A percentile compares a stretch with the other conserved stretches of the same genome.
Evolutionary conservation across 2,888 invertebrate species (phyloP).

Genomic region (Entomobrya proxima): DNA sequence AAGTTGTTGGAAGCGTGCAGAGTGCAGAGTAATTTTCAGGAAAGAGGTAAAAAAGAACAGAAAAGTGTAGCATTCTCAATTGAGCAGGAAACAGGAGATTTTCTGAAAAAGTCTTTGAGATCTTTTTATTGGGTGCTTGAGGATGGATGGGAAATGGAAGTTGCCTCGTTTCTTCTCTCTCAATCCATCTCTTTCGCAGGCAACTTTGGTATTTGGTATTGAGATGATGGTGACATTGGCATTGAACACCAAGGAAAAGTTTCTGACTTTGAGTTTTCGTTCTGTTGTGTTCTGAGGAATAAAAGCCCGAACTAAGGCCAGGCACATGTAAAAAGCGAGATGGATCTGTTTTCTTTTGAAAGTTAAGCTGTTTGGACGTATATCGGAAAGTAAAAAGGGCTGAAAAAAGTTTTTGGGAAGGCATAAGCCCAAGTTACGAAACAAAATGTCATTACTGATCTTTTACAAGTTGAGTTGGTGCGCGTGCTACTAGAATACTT

Average conservation of each 20-base stretch:
- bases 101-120: neutral
- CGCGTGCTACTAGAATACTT: too few species aligned
- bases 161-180: constrained; percentile 11
- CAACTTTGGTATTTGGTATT: neutral
- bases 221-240: constrained; percentile 34
- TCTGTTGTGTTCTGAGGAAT: neutral
- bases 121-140: neutral
- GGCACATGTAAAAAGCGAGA: too few species aligned
- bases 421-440: too few species aligned
- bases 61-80: neutral
- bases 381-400: too few species aligned
- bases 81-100: neutral
- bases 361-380: too few species aligned
- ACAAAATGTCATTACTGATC: neutral
- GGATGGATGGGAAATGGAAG: neutral
- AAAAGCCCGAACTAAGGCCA: too few species aligned
- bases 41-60: neutral
- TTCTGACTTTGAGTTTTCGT: constrained; percentile 14
- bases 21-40: neutral
- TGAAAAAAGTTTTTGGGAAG: too few species aligned
- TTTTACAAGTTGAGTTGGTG: neutral
- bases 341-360: too few species aligned
- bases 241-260: constrained; percentile 27
- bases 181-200: neutral
- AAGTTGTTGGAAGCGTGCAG: too few species aligned